Base-by-base conservation (phyloP, 2,113 vertebrate species). In the Cebidichthys violaceus region DNA sequence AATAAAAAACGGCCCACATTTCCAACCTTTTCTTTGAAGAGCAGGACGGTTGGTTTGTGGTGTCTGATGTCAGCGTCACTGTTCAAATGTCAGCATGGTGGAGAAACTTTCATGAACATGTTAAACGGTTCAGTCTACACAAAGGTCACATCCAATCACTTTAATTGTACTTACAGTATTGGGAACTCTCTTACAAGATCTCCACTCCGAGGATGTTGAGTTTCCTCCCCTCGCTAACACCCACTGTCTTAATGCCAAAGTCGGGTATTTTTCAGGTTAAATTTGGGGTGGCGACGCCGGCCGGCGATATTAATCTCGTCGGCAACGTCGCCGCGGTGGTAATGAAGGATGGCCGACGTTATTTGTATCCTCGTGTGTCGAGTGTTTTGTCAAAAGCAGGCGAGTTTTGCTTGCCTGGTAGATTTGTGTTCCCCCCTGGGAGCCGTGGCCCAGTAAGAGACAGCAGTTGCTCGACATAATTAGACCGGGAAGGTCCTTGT, bases 361-460 rank as follows among this genome's bases (percentile, higher is more conserved):
- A 94, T 94, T 95, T 95, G 90, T 90, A 92, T 92, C 91, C 83
- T 84, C 29, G 87, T 81, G 45, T 92, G 93, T 93, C 88, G 92
- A 95, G 92, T 92, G 92, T 96, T 95, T 95, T 95, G 94, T 95
- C 92, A 95, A 94, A 95, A 95, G 92, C 90, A 94, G 94, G 92
- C 89, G 81, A 93, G 92, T 93, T 95, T 93, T 95, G 94, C 95
- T 93, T 93, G 92, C 91, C 89, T 95, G 91, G 92, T 95, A 91
- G 87, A 93, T 95, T 88, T 94, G 91, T 93, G 89, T 93, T 90
- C 91, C 87, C 95, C 92, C 91, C 64, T 3, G 94, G 93, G 94
- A 95, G 82, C 78, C n/a, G 22, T 95, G 94, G 91, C 95, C 95
- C 94, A 95, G 93, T 95, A 95, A 95, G 92, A 96, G 92, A 93